Evolutionary conservation across 2,797 vertebrate species (phyloP), one percentile per base, ranked within the genome.

Genomic region (Dicrostonyx torquatus): DNA sequence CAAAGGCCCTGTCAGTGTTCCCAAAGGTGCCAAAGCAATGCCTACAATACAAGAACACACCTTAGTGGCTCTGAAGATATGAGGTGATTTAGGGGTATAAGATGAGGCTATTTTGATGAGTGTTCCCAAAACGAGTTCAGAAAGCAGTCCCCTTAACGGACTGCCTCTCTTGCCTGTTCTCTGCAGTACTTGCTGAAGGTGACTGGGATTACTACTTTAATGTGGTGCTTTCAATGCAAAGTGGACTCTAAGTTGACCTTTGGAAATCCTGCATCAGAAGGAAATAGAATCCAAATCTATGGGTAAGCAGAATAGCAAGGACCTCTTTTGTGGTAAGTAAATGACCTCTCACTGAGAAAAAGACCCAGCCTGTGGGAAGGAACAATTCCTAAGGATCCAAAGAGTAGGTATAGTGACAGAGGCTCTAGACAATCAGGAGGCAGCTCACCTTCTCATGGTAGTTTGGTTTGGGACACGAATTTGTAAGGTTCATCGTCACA

Each of bases 31-130:
- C 68, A 15, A n/a, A 11, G 6, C 29, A n/a, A 53, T 64, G 26
- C 18, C 12, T 13, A 15, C 1, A 40, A n/a, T 34, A 14, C 48
- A 7, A 8, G 17, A 12, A 8, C 10, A 5, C 5, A 34, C 0
- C 0, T 1, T 5, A 8, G 24, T 34, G 31, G 37, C 58, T 43
- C 62, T 24, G 34, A 79, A 31, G 58, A 43, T 29, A 0, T 22
- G 48, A 50, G 29, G 37, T 4, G 40, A 73, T 55, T 10, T 6
- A 2, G 2, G 18, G 2, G 2, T 14, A 17, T 62, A 88, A 88
- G 43, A 48, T 45, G 70, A 34, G 10, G 13, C 11, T 5, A 26
- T 26, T 43, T 26, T 26, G 40, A 43, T 31, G 9, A 20, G 13
- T 11, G 12, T 40, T 24, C 11, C 58, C 20, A 22, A 60, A 37